phyloP scores from a whole-genome alignment of 1,140 invertebrate genomes.

The Ceratina australensis region DNA sequence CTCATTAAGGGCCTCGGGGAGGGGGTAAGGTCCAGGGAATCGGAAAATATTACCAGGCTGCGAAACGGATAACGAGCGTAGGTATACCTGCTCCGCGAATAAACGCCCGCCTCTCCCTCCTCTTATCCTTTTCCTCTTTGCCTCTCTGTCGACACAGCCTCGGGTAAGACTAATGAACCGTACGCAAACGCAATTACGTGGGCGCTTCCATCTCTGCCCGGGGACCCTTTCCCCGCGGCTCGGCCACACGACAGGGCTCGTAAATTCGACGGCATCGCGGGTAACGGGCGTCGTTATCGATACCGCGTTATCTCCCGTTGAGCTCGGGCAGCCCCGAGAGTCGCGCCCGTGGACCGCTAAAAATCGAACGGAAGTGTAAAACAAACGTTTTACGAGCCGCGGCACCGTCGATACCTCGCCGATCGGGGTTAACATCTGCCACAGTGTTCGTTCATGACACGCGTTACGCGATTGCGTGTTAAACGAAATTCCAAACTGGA shows the following conservation, averaged over 20 bases:
- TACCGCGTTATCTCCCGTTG: constrained; percentile 51
- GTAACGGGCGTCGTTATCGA: constrained; percentile 53
- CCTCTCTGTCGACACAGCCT: constrained; percentile 17
- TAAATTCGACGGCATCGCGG: constrained; percentile 53
- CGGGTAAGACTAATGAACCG: constrained; percentile 58
- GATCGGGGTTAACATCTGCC: too few species aligned
- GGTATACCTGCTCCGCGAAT: constrained; percentile 50
- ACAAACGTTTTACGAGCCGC: constrained; percentile 48
- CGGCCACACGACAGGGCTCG: constrained; percentile 36
- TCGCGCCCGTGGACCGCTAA: constrained; percentile 16
- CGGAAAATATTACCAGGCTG: constrained; percentile 61
- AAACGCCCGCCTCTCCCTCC: constrained; percentile 41
- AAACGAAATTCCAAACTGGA: too few species aligned
- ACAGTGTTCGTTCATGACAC: too few species aligned
- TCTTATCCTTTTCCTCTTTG: background rate
- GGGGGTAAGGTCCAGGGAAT: constrained; percentile 32
- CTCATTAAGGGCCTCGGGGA: constrained; percentile 58
- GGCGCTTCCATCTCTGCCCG: constrained; percentile 49
- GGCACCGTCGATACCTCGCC: background rate
- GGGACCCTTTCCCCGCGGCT: constrained; percentile 1
- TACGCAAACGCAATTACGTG: constrained; percentile 56
- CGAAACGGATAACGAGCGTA: constrained; percentile 59
- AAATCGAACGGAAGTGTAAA: constrained; percentile 51
- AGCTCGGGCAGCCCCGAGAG: constrained; percentile 2
- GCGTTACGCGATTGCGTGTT: too few species aligned